Evolutionary conservation across 2,888 invertebrate genomes (phyloP).

Genomic region (Prenolepis imparis): DNA sequence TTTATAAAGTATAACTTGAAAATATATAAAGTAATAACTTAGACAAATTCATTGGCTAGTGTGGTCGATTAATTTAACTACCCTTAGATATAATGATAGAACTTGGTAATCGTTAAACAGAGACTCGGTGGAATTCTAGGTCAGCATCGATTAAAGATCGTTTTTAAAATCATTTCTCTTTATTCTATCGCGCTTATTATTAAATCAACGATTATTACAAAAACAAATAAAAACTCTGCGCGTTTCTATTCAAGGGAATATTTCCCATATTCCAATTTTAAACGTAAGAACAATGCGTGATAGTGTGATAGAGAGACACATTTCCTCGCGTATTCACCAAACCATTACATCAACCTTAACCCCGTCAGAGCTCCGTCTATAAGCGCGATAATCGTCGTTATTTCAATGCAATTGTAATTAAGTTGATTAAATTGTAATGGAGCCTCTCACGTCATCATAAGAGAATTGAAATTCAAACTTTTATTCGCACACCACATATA

Average conservation of each 20-base stretch:
- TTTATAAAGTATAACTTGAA: no score
- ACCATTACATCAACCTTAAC: conserved; percentile 39
- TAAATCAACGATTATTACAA: background rate
- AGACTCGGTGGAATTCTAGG: background rate
- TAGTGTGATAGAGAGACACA: conserved; percentile 8
- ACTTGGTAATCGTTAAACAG: background rate
- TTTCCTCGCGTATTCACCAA: conserved; percentile 9
- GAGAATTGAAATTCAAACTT: background rate
- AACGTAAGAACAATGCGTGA: conserved; percentile 26
- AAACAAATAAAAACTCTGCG: background rate
- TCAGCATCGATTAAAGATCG: background rate
- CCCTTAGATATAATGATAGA: background rate
- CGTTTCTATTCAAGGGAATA: background rate
- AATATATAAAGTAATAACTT: no score
- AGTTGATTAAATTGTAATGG: conserved; percentile 1
- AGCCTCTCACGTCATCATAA: background rate
- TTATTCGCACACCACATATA: background rate
- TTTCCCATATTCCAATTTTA: conserved; percentile 17
- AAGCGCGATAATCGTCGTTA: conserved; percentile 4
- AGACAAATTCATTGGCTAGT: no score
- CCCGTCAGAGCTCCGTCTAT: conserved; percentile 24
- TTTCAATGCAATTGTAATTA: conserved; percentile 21
- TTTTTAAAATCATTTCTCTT: background rate
- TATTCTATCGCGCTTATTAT: background rate
- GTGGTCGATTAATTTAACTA: no score